A percentile compares a stretch with the other conserved stretches of the same genome.
phyloP scores from a whole-genome alignment of 2,888 invertebrate genomes.

The Hydraecia micacea region DNA sequence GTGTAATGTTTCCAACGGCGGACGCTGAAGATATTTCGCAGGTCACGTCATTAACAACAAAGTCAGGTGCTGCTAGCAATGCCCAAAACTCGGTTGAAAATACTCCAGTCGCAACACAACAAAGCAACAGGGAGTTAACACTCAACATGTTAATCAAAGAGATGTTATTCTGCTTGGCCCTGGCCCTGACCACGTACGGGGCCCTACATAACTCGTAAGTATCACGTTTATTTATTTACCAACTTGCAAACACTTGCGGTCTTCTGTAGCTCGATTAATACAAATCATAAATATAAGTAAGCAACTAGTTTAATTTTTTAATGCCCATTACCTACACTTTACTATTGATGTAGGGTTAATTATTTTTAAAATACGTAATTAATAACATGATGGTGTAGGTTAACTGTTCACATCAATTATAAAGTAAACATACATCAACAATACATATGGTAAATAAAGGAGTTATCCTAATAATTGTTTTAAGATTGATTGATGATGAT shows the following conservation, averaged over 20 bases:
- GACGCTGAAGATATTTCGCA: conserved; percentile 86
- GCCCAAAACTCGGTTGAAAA: conserved; percentile 81
- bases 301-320: not conserved
- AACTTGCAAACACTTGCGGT: conserved; percentile 6
- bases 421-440: not conserved
- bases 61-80: conserved; percentile 83
- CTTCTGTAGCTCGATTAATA: not conserved
- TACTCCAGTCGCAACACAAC: conserved; percentile 79
- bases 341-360: not conserved
- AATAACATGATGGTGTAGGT: not conserved
- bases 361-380: not conserved
- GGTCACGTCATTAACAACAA: conserved; percentile 85
- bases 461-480: not conserved
- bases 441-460: not conserved
- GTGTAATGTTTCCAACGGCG: conserved; percentile 90
- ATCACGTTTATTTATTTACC: conserved; percentile 39
- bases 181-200: conserved; percentile 92
- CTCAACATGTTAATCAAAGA: conserved; percentile 91
- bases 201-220: conserved; percentile 93
- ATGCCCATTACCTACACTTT: not conserved
- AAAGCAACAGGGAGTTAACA: conserved; percentile 83
- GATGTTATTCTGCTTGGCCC: conserved; percentile 91
- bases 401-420: not conserved
- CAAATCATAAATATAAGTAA: not conserved
- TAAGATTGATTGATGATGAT: not conserved